Evolutionary conservation across 2,888 invertebrate genomes (phyloP).

Genomic region (Tanytarsus gracilentus): DNA sequence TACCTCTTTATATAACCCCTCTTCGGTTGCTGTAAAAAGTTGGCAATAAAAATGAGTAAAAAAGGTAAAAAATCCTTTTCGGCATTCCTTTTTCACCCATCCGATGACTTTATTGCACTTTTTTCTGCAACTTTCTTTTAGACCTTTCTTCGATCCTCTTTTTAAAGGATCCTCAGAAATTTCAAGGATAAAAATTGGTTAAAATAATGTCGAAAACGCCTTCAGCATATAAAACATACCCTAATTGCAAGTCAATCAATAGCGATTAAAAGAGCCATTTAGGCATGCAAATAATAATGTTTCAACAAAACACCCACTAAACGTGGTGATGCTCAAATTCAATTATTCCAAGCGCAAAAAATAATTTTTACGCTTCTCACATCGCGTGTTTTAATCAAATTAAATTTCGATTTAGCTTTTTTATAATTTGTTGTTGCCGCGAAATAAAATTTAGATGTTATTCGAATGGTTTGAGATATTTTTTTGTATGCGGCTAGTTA

Average conservation of each 20-base stretch:
- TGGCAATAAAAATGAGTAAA: constrained; percentile 26
- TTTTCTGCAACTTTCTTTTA: neutral
- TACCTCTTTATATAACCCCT: constrained; percentile 28
- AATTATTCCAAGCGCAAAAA: constrained; percentile 6
- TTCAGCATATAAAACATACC: neutral
- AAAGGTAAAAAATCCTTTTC: constrained; percentile 22
- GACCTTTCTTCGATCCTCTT: too few species aligned
- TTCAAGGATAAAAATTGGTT: constrained; percentile 9
- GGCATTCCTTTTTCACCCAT: constrained; percentile 1
- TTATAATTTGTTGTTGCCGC: neutral
- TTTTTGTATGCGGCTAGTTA: too few species aligned
- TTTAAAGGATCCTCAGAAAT: too few species aligned
- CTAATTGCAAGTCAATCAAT: neutral
- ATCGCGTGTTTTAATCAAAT: constrained; percentile 27
- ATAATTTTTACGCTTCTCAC: neutral
- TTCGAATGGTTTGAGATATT: too few species aligned
- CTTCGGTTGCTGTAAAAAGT: constrained; percentile 9
- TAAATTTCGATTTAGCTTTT: constrained; percentile 24
- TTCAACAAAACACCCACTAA: neutral
- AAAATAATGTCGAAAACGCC: neutral
- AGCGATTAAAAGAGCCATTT: neutral
- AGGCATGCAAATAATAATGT: neutral
- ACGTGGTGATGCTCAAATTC: constrained; percentile 11
- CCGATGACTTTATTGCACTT: neutral
- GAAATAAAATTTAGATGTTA: constrained; percentile 10